phyloP scores from a whole-genome alignment of 64 coral and sea anemone species.

The Stylophora pistillata region DNA sequence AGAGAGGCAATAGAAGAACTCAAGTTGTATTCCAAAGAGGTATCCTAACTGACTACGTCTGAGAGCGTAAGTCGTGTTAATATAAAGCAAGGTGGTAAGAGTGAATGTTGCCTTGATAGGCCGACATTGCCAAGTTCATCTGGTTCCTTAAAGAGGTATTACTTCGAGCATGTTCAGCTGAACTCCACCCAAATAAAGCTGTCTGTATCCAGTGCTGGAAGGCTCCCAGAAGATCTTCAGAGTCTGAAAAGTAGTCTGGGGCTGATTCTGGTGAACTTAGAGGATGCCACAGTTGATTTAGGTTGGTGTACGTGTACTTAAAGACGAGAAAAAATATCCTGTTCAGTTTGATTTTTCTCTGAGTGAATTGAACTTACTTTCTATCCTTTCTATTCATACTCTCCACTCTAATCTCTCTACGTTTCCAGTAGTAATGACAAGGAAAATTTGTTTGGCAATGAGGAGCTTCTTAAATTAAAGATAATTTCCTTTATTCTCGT shows the following conservation, averaged over 20 bases:
- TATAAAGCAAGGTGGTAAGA: background rate
- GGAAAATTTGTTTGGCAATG: too few species aligned
- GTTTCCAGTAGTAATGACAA: too few species aligned
- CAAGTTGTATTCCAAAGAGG: too few species aligned
- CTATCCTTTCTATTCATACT: too few species aligned
- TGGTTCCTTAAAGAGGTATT: conserved; percentile 72
- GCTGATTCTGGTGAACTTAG: conserved; percentile 85
- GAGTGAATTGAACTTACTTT: too few species aligned
- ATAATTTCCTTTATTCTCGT: too few species aligned
- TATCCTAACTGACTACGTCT: too few species aligned
- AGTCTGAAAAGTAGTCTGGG: conserved; percentile 80
- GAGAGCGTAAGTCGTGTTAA: too few species aligned
- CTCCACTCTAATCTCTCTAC: too few species aligned
- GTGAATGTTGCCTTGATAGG: background rate
- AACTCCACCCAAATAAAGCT: conserved; percentile 88
- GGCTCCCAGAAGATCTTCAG: conserved; percentile 80
- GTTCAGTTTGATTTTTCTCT: too few species aligned
- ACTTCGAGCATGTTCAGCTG: conserved; percentile 92
- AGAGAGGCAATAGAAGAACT: too few species aligned
- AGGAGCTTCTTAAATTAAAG: too few species aligned
- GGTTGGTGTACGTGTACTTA: conserved; percentile 45
- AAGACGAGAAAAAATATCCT: background rate
- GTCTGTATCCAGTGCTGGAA: conserved; percentile 77
- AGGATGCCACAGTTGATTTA: conserved; percentile 88
- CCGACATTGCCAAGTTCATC: conserved; percentile 52